Base-by-base conservation (phyloP, 2,113 vertebrate species). In the Triplophysa dalaica region DNA sequence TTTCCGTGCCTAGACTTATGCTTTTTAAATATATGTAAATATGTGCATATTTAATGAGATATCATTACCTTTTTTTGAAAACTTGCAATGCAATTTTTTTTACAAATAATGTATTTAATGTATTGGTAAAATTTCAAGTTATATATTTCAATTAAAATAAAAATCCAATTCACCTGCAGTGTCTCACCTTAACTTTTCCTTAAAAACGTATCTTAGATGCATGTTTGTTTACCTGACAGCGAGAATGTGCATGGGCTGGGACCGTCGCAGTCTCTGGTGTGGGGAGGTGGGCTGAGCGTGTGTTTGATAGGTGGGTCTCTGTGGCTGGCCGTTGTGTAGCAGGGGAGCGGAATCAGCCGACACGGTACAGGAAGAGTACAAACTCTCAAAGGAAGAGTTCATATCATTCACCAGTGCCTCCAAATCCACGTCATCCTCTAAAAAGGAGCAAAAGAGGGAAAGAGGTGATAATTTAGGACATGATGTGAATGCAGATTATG, bases 231-330 rank as follows among this genome's bases (percentile, higher is more conserved):
- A 98, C 97, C 97, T 96, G 91, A 96, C 95, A 6, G 97, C 95
- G 17, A 94, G 94, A 88, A 99, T 99, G 91, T 95, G 96, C 91
- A 99, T 89, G 0, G 97, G 97, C 86, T 99, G 97, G 10, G 97
- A 99, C 41, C 96, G 93, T 4, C 92, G 90, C 77, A 97, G 90
- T 86, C 88, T 90, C 72, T 93, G 92, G 81, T 90, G 83, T 0
- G 92, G 91, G 0, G 92, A 93, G 1, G 29, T 77, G 21, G 90
- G 87, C 24, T 90, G 91, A 21, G 45, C 6, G 14, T 43, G 72
- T 13, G 38, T 14, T 10, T 79, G 79, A 24, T 8, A 72, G 4
- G 50, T 4, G 89, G 61, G 78, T 84, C 86, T 89, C 77, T 0
- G 77, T 62, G 90, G 89, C 86, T 95, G 95, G 38, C 95, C 95